Evolutionary conservation across 2,113 vertebrate genomes (phyloP), one percentile per base, ranked within the genome.

Genomic region (Bambusicola thoracicus): DNA sequence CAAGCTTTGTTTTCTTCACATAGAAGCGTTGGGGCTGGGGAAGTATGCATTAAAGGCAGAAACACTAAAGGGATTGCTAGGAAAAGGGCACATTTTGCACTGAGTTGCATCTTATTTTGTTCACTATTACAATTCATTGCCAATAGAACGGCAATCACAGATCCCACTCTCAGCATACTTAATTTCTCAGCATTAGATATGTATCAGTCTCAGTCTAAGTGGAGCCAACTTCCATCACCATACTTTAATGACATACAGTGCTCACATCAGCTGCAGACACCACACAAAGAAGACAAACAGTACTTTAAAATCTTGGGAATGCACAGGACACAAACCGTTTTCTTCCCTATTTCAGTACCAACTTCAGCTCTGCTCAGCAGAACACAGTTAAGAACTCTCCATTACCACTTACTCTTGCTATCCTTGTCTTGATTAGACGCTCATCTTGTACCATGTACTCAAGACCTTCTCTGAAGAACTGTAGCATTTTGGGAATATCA

Each of bases 401-500:
- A 10, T 5, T 30, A 30, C 55, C 94, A 97, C 98, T 97, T 97
- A 99, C 98, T 86, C 92, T 97, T 90, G 97, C 98, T 93, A 98
- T 97, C 95, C 97, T 97, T 12, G 98, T 98, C 79, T 95, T 13
- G 32, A 99, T 88, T 9, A 96, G 81, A 72, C 66, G 88, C 34
- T 98, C 98, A 0, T 98, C 97, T 93, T 98, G 91, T 68, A 99
- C 98, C 3, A 40, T 0, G 86, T 98, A 99, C 93, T 98, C 98
- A 6, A 98, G 98, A 41, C 99, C 98, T 7, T 66, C 97, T 97
- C 96, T 98, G 95, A 98, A 99, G 75, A 98, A 78, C 8, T 97
- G 74, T 95, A 99, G 46, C 98, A 99, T 99, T 96, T 98, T 96
- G 46, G 98, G 90, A 89, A 99, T 98, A 94, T 99, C 97, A 36